A percentile compares a stretch with the other conserved stretches of the same genome.
Conservation (phyloP, 1,140 invertebrate species). For the Dendroctonus ponderosae region DNA sequence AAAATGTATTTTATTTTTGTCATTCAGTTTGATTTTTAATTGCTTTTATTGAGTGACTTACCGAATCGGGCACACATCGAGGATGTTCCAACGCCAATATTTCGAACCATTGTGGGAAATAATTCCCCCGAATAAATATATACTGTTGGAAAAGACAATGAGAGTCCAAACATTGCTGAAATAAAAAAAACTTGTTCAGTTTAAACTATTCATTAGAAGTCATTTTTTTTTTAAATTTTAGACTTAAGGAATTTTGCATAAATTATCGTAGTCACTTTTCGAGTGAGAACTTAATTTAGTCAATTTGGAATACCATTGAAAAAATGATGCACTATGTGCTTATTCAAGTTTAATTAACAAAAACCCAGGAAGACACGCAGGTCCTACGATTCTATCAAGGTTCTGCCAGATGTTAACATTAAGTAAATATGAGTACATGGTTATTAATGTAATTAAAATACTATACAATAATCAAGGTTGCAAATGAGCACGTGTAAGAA, state of each 20-base stretch:
- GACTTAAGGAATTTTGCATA: background rate
- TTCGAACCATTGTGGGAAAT: slow-evolving; percentile 67
- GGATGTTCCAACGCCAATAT: slow-evolving; percentile 64
- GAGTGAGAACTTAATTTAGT: no score
- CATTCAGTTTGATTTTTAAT: background rate
- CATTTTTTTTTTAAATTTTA: no score
- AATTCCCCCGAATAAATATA: slow-evolving; percentile 69
- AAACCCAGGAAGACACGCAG: no score
- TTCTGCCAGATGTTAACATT: no score
- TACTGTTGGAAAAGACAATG: slow-evolving; percentile 64
- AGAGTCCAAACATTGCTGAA: slow-evolving; percentile 61
- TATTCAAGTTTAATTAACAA: no score
- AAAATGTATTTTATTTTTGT: slow-evolving; percentile 4
- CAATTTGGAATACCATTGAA: no score
- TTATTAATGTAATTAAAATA: no score
- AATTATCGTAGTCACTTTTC: background rate
- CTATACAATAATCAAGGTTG: no score
- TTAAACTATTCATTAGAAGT: background rate
- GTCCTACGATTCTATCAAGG: no score
- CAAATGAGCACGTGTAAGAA: no score
- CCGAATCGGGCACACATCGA: slow-evolving; percentile 67
- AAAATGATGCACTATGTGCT: no score
- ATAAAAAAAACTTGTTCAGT: slow-evolving; percentile 35
- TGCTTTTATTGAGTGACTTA: background rate
- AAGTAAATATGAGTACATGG: no score